Conservation (phyloP, 2,113 vertebrate species). For the Orycteropus afer region DNA sequence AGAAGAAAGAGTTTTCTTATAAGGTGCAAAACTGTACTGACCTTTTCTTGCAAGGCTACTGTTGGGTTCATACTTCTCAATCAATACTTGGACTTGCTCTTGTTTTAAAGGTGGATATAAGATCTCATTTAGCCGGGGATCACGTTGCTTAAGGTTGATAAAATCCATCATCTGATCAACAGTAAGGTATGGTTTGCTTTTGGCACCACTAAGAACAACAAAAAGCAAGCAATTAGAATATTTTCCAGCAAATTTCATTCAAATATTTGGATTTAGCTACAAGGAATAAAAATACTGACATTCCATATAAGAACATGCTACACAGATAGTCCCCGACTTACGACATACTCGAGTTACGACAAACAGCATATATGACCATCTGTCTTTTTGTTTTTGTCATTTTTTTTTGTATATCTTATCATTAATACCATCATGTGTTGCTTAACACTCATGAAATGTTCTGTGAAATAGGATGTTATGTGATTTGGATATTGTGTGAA, state of each 20-base stretch:
- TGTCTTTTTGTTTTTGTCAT: background rate
- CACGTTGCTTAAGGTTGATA: constrained; percentile 95
- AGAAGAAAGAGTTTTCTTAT: background rate
- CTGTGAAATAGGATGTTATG: background rate
- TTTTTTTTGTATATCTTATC: background rate
- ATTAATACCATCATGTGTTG: no score
- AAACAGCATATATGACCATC: background rate
- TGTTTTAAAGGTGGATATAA: constrained; percentile 97
- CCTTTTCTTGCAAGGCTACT: constrained; percentile 92
- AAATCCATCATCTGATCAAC: constrained; percentile 99
- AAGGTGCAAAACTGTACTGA: constrained; percentile 82
- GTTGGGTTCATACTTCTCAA: constrained; percentile 98
- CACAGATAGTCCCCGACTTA: background rate
- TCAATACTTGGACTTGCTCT: constrained; percentile 96
- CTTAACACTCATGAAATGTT: no score
- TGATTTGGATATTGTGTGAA: background rate
- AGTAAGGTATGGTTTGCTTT: constrained; percentile 94
- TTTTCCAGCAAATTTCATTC: background rate
- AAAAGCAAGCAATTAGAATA: constrained; percentile 48
- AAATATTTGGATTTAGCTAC: background rate
- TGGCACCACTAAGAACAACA: constrained; percentile 90
- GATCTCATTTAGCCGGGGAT: constrained; percentile 97
- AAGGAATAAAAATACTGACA: background rate
- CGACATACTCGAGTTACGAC: background rate
- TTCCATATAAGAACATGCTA: background rate